These are phyloP conservation scores for Anomalospiza imberbis DNA, from an alignment of 2,797 vertebrate genomes.

Conservation along the genomic window DNA sequence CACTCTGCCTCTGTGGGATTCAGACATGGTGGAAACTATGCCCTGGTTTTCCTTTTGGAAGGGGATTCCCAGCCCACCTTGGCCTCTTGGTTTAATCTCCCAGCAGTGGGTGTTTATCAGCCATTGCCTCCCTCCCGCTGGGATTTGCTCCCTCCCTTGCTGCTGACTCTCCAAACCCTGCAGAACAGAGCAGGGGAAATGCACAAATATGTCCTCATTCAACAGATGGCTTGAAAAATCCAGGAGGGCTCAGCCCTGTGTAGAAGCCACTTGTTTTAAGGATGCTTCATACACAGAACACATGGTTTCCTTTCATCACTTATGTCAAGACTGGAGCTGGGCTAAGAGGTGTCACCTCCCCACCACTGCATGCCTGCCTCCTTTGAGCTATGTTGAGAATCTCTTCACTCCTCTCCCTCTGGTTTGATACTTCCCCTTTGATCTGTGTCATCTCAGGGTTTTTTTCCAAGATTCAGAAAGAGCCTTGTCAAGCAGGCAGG, in stretches of 20 bases:
- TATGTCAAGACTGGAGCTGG: neutral
- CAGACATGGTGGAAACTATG: rapidly evolving
- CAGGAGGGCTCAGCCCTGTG: neutral
- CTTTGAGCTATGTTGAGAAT: neutral
- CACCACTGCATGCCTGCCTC: neutral
- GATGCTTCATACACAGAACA: neutral
- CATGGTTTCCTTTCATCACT: neutral
- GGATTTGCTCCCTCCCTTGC: neutral
- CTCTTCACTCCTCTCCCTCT: neutral
- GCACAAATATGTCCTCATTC: neutral
- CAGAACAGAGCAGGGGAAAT: neutral
- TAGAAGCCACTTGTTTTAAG: neutral
- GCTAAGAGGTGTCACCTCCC: neutral
- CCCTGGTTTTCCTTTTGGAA: neutral
- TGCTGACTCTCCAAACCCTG: neutral
- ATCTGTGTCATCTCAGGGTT: neutral
- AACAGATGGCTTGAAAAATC: neutral
- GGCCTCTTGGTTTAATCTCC: neutral
- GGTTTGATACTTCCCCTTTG: neutral
- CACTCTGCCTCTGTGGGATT: neutral
- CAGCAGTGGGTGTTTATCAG: neutral
- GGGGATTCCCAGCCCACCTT: neutral
- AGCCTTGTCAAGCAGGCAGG: neutral
- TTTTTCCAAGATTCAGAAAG: neutral
- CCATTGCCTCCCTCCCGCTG: neutral